phyloP scores from a whole-genome alignment of 1,140 invertebrate species.

The Drosophila malerkotliana region DNA sequence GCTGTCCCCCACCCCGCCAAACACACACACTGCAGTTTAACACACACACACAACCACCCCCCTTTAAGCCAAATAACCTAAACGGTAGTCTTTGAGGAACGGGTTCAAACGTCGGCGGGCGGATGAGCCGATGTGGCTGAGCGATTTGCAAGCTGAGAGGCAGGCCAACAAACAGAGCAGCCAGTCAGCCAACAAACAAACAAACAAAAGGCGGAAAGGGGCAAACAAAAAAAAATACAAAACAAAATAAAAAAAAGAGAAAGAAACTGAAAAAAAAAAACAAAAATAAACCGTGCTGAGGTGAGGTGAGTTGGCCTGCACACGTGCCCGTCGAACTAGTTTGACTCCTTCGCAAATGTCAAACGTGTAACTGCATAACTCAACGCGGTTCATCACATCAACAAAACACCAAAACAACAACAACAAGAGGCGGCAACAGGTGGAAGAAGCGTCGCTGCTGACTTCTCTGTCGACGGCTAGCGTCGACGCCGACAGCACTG shows the following conservation, averaged over 20 bases:
- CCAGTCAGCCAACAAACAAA: constrained; percentile 56
- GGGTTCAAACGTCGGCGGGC: constrained; percentile 48
- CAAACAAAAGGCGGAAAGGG: constrained; percentile 60
- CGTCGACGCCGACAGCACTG: constrained; percentile 11
- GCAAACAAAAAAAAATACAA: constrained; percentile 43
- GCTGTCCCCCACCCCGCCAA: background rate
- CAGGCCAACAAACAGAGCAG: constrained; percentile 39
- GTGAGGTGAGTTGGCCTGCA: constrained; percentile 18
- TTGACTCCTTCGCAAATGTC: constrained; percentile 83
- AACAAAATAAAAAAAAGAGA: constrained; percentile 15
- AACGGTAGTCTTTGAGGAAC: constrained; percentile 38
- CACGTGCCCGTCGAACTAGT: constrained; percentile 83
- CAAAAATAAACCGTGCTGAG: constrained; percentile 45
- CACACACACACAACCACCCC: constrained; percentile 1
- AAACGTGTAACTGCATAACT: constrained; percentile 83
- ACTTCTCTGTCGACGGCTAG: background rate
- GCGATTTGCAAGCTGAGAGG: constrained; percentile 30
- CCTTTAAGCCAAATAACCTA: constrained; percentile 20
- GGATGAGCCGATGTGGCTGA: constrained; percentile 41
- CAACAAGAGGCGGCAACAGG: constrained; percentile 34
- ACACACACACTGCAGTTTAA: background rate
- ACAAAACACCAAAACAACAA: constrained; percentile 12
- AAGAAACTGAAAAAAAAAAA: constrained; percentile 25
- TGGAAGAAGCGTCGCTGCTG: constrained; percentile 44
- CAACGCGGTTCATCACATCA: constrained; percentile 44